These are phyloP conservation scores for Balanococcus diminutus DNA, from an alignment of 2,888 invertebrate species.

Conservation along the genomic window DNA sequence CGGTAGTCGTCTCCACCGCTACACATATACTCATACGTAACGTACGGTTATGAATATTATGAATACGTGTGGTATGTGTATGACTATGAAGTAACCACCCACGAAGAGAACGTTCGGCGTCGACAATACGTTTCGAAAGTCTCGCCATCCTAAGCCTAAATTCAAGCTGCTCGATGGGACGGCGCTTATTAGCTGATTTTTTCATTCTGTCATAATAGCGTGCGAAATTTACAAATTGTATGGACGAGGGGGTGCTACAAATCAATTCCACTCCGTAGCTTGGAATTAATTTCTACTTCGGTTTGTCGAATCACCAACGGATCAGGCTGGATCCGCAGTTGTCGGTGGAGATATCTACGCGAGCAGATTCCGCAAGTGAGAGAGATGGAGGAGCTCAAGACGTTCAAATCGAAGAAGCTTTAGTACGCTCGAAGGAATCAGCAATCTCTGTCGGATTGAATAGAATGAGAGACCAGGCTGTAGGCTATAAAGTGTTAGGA, in stretches of 20 bases:
- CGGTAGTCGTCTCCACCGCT: neutral
- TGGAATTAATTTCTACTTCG: too few relatives aligned
- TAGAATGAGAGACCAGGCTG: neutral
- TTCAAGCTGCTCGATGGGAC: neutral
- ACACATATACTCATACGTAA: neutral
- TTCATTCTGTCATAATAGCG: neutral
- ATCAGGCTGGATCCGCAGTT: too few relatives aligned
- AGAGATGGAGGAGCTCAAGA: neutral
- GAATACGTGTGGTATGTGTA: neutral
- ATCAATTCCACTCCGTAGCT: too few relatives aligned
- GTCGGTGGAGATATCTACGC: too few relatives aligned
- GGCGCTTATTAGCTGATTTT: neutral
- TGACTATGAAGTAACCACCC: conserved; percentile 42
- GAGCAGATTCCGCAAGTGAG: too few relatives aligned
- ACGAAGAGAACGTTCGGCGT: neutral
- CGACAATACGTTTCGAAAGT: conserved; percentile 38
- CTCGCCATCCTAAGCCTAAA: neutral
- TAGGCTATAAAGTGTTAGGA: neutral
- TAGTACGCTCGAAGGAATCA: neutral
- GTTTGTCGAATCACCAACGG: too few relatives aligned
- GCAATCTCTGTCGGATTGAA: neutral
- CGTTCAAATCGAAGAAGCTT: neutral
- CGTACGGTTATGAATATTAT: conserved; percentile 18
- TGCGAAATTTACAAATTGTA: neutral
- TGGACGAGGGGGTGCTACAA: too few relatives aligned